phyloP scores from a whole-genome alignment of 2,888 invertebrate species.

The Tetheella fluctuosa region DNA sequence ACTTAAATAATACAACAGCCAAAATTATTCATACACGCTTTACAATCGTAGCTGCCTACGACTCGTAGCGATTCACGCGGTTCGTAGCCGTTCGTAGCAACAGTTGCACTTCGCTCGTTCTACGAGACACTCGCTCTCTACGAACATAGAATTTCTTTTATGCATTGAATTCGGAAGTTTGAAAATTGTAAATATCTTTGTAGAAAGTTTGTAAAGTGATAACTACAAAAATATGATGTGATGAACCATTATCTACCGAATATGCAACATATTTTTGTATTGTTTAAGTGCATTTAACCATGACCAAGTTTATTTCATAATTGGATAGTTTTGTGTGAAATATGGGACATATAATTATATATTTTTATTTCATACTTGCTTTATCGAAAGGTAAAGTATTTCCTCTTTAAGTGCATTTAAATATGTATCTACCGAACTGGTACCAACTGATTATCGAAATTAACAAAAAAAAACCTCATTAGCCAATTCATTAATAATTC shows the following conservation, averaged over 20 bases:
- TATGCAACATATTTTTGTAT: background rate
- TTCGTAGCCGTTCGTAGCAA: conserved; percentile 68
- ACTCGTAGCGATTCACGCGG: conserved; percentile 33
- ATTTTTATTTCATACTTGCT: conserved; percentile 52
- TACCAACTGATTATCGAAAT: no score
- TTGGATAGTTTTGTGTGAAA: conserved; percentile 28
- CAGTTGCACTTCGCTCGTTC: conserved; percentile 72
- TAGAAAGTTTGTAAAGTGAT: background rate
- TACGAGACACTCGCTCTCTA: conserved; percentile 63
- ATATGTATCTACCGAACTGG: no score
- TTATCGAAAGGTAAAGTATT: conserved; percentile 58
- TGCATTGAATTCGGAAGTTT: conserved; percentile 9
- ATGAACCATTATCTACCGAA: background rate
- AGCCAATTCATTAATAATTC: no score
- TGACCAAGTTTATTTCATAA: background rate
- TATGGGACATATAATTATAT: conserved; percentile 50
- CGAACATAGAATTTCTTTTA: conserved; percentile 21
- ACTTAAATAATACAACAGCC: conserved; percentile 17
- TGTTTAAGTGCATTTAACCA: background rate
- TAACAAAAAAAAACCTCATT: no score
- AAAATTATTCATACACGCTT: conserved; percentile 24
- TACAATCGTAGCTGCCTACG: conserved; percentile 26
- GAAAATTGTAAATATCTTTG: conserved; percentile 4
- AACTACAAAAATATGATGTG: background rate
- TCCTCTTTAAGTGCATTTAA: no score